Conservation (phyloP, 2,888 invertebrate genomes). For the Eristalis pertinax region DNA sequence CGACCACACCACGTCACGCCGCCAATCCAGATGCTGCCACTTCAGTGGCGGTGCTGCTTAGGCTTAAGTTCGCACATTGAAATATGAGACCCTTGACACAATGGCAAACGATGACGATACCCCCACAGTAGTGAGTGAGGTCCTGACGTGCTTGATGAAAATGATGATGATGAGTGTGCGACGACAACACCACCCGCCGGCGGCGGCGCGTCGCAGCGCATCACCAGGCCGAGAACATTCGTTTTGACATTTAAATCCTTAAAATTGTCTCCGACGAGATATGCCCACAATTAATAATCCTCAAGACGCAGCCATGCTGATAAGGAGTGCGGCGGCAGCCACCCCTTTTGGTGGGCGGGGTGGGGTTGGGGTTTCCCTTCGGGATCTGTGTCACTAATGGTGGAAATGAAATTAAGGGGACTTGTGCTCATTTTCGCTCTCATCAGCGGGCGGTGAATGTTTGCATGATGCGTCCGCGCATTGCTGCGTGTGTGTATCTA, state of each 20-base stretch:
- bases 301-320: slow-evolving; percentile 42
- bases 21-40: slow-evolving; percentile 35
- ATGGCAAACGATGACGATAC: slow-evolving; percentile 57
- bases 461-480: not conserved
- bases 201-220: not conserved
- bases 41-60: slow-evolving; percentile 31
- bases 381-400: slow-evolving; percentile 60
- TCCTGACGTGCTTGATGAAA: slow-evolving; percentile 12
- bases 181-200: slow-evolving; percentile 31
- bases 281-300: slow-evolving; percentile 64
- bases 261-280: slow-evolving; percentile 60
- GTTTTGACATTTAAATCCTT: slow-evolving; percentile 56
- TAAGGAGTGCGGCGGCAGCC: not conserved
- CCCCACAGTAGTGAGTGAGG: not conserved
- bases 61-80: slow-evolving; percentile 67
- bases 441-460: not conserved
- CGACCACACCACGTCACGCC: slow-evolving; percentile 30
- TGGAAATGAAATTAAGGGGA: slow-evolving; percentile 29
- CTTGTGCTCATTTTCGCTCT: slow-evolving; percentile 8
- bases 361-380: slow-evolving; percentile 3
- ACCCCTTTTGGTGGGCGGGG: not conserved
- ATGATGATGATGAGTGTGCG: slow-evolving; percentile 51
- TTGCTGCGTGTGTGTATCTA: slow-evolving; percentile 5
- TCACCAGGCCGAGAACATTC: slow-evolving; percentile 28
- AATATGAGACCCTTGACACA: slow-evolving; percentile 70